These are phyloP conservation scores for Hepsetus odoe DNA, from an alignment of 2,113 vertebrate species.

Conservation along the genomic window DNA sequence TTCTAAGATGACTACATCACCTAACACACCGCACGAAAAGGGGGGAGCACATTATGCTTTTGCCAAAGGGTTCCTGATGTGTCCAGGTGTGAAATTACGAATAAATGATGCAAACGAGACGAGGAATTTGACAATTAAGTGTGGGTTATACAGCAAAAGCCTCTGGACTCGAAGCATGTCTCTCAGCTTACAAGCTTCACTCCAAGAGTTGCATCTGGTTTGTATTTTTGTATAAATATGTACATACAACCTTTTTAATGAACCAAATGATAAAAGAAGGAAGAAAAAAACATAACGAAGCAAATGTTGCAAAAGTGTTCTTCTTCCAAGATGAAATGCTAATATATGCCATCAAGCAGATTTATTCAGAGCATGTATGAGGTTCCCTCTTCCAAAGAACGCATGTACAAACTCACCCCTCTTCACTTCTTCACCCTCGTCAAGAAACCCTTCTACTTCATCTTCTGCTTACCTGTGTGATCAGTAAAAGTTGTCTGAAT, in stretches of 20 bases:
- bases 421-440: slow-evolving; percentile 64
- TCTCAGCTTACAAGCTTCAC: slow-evolving; percentile 89
- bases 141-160: slow-evolving; percentile 85
- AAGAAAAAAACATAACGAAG: neutral
- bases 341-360: slow-evolving; percentile 45
- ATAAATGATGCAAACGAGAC: slow-evolving; percentile 57
- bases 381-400: slow-evolving; percentile 20
- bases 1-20: slow-evolving; percentile 48
- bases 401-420: slow-evolving; percentile 60
- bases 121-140: slow-evolving; percentile 52
- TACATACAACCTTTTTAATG: slow-evolving; percentile 98
- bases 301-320: slow-evolving; percentile 73
- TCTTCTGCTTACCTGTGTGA: slow-evolving; percentile 42
- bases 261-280: slow-evolving; percentile 31
- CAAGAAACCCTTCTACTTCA: slow-evolving; percentile 38
- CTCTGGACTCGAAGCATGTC: slow-evolving; percentile 87
- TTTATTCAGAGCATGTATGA: slow-evolving; percentile 39
- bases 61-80: slow-evolving; percentile 82
- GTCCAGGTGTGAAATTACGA: slow-evolving; percentile 71
- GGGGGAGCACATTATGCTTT: slow-evolving; percentile 68
- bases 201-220: slow-evolving; percentile 96
- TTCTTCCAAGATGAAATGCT: slow-evolving; percentile 43
- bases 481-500: slow-evolving; percentile 51
- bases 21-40: slow-evolving; percentile 53
- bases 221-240: slow-evolving; percentile 99